phyloP scores from a whole-genome alignment of 2,113 vertebrate species.

The Stegostoma tigrinum region DNA sequence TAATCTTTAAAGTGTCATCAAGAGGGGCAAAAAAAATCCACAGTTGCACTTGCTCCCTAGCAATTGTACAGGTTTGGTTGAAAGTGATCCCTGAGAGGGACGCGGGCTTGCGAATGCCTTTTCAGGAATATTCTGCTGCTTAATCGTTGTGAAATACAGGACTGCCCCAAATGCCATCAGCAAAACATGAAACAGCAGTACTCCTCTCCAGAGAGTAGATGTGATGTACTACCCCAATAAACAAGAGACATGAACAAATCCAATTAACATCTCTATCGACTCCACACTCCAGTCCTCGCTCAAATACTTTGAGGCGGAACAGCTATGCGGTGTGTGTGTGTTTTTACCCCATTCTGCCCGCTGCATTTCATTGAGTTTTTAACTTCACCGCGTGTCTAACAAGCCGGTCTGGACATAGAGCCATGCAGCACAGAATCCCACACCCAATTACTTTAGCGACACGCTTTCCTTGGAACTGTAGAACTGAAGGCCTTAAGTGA shows the following conservation, averaged over 20 bases:
- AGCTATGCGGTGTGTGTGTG: neutral
- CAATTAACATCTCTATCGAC: neutral
- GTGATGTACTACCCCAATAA: neutral
- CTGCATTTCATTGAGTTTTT: neutral
- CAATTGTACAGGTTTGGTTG: neutral
- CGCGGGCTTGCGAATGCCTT: neutral
- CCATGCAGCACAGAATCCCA: neutral
- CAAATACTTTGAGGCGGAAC: neutral
- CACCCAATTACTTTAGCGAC: neutral
- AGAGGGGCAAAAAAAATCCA: neutral
- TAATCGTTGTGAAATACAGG: neutral
- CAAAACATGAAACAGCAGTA: neutral
- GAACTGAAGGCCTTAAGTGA: neutral
- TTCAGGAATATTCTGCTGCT: neutral
- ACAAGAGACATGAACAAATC: neutral
- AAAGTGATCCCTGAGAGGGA: neutral
- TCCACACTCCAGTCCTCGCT: neutral
- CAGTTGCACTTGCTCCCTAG: neutral
- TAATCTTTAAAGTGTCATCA: neutral
- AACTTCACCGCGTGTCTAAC: neutral
- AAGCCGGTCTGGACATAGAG: neutral
- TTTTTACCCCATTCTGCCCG: neutral
- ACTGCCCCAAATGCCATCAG: neutral
- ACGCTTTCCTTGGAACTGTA: neutral
- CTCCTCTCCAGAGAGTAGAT: neutral